Conservation (phyloP, 2,113 vertebrate species). For the Ciconia maguari region DNA sequence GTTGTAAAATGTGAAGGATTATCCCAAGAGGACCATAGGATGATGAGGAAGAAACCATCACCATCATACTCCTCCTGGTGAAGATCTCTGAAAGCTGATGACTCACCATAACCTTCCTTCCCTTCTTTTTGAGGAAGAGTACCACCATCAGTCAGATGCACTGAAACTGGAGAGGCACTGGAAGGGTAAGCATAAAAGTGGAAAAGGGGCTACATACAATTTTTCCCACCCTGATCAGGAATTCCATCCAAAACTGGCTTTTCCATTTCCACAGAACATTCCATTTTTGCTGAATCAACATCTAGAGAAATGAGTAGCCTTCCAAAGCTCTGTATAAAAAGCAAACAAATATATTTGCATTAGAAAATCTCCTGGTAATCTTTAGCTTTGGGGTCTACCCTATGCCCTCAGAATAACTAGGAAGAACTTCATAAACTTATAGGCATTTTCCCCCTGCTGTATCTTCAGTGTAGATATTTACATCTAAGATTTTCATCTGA, state of each 20-base stretch:
- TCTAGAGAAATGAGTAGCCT: not conserved
- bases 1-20: not conserved
- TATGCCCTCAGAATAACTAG: not conserved
- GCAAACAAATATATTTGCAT: not conserved
- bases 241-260: not conserved
- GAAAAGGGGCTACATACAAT: accelerated
- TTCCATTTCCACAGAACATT: not conserved
- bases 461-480: not conserved
- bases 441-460: not conserved
- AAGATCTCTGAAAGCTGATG: not conserved
- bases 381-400: not conserved
- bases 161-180: not conserved
- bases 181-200: not conserved
- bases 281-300: not conserved
- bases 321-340: not conserved
- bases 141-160: not conserved
- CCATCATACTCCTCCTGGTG: not conserved
- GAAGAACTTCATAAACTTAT: not conserved
- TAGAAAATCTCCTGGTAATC: not conserved
- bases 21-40: not conserved
- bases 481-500: not conserved
- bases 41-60: not conserved
- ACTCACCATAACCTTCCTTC: not conserved
- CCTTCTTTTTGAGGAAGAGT: not conserved
- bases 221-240: not conserved